phyloP scores from a whole-genome alignment of 2,113 vertebrate genomes.

The Odontesthes bonariensis region DNA sequence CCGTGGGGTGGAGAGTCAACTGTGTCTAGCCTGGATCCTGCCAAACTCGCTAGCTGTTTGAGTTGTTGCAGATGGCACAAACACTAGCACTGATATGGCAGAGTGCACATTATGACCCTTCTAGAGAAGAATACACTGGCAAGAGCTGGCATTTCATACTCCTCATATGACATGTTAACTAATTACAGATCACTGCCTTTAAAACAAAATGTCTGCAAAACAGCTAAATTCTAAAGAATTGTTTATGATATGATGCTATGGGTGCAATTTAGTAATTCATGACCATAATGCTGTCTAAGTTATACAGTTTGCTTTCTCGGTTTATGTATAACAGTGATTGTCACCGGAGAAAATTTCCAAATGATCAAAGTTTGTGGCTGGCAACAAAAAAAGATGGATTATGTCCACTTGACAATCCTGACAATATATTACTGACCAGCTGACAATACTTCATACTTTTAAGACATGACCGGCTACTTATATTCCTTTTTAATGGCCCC shows the following conservation, averaged over 20 bases:
- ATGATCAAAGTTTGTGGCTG: no score
- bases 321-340: no score
- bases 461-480: no score
- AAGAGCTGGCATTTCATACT: not conserved
- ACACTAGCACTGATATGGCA: slow-evolving; percentile 20
- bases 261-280: no score
- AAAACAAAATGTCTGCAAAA: not conserved
- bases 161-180: slow-evolving; percentile 9
- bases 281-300: no score
- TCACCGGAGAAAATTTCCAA: no score
- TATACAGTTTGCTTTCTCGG: no score
- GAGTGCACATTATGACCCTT: slow-evolving; percentile 11
- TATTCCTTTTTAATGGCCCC: no score
- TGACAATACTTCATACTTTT: no score
- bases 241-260: not conserved
- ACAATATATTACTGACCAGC: no score
- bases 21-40: slow-evolving; percentile 42
- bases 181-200: slow-evolving; percentile 1
- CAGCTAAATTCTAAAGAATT: not conserved
- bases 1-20: slow-evolving; percentile 22
- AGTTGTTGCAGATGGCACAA: slow-evolving; percentile 62
- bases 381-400: no score
- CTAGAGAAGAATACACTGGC: slow-evolving; percentile 5
- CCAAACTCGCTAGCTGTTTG: slow-evolving; percentile 48
- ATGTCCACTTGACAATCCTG: no score